Evolutionary conservation across 2,888 invertebrate species (phyloP), one percentile per base, ranked within the genome.

Genomic region (Melanostoma scalare): DNA sequence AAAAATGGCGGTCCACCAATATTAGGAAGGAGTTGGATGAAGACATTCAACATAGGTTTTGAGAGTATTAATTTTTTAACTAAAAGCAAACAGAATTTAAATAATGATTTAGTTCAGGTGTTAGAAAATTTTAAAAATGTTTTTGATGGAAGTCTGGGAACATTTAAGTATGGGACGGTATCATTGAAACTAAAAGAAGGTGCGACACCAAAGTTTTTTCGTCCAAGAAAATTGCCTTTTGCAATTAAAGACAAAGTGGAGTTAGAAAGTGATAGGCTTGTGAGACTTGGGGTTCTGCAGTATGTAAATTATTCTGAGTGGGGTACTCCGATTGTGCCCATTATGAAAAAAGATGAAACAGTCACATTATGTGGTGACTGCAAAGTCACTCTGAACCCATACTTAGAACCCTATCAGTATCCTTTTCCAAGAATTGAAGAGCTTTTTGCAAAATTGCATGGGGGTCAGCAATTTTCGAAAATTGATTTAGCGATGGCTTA

Each of bases 401-500:
- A 60, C 8, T 55, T 81, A 33, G 40, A 52, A 9, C 53, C 53
- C 8, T 53, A n/a, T 42, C 55, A 63, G 35, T 71, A 77, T 46
- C 61, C 53, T 5, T 46, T 74, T 44, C 58, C 74, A 2, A 52
- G 48, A 50, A 77, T 77, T 9, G 71, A 77, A 5, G 63, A 63
- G 5, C 35, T 77, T 42, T 77, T 63, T 44, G 53, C 69, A 31
- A 63, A 55, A 42, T 33, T 71, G 3, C 69, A 77, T 48, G 87
- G 87, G 35, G 89, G 89, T n/a, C 86, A 56, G 55, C 58, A 80
- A 31, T 91, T 90, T 76, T 85, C 87, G 6, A 89, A 89, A 79
- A 71, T 90, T n/a, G 89, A 91, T 78, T 80, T 90, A 10, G 61
- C 85, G 2, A 87, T 89, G 48, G 89, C 89, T 5, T 90, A 89